Conservation (phyloP, 2,113 vertebrate genomes). For the Mustelus asterias region DNA sequence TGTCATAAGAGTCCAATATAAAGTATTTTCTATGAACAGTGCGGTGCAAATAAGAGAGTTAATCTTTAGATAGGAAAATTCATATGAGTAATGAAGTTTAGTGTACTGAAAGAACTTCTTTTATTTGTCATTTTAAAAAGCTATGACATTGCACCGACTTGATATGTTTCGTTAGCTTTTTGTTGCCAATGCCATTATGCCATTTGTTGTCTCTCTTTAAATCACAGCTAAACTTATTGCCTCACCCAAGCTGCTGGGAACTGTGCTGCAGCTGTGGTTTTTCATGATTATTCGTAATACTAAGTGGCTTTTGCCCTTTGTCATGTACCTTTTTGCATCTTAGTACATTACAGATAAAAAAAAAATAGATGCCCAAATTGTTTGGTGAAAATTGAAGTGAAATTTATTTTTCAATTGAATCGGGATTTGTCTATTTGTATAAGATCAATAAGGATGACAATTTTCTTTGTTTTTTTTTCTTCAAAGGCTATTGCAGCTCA, state of each 20-base stretch:
- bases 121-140: neutral
- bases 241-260: neutral
- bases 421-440: neutral
- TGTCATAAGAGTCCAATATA: neutral
- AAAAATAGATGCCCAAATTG: neutral
- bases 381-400: constrained; percentile 18
- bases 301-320: neutral
- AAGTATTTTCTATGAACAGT: neutral
- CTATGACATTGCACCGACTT: neutral
- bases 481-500: constrained; percentile 11
- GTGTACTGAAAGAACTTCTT: neutral
- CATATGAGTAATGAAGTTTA: too few relatives aligned
- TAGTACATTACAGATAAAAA: neutral
- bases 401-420: neutral
- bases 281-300: neutral
- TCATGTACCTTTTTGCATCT: neutral
- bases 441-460: neutral
- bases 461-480: neutral
- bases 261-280: neutral
- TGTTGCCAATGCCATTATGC: neutral
- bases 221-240: neutral
- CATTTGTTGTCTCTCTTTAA: constrained; percentile 3
- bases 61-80: neutral
- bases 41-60: neutral
- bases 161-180: neutral